A percentile compares a stretch with the other conserved stretches of the same genome.
These are phyloP conservation scores for Luehdorfia chinensis DNA, from an alignment of 1,140 invertebrate species.

Conservation along the genomic window DNA sequence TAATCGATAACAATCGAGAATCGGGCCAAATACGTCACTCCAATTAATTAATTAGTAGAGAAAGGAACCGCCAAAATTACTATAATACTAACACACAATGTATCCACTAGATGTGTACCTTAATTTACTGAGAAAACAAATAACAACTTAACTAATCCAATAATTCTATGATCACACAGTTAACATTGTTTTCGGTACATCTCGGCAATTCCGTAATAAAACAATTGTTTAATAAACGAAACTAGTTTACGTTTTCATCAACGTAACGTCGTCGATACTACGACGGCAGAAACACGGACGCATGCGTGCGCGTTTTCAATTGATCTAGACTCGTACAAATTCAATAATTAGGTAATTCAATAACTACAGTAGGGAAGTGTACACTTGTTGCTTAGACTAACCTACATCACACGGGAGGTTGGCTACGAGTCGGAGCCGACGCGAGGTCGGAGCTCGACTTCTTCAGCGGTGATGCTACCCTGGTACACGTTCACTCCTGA, in stretches of 20 bases:
- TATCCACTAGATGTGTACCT: slow-evolving; percentile 30
- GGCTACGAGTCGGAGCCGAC: background rate
- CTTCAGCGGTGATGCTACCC: slow-evolving; percentile 32
- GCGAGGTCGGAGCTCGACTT: slow-evolving; percentile 3
- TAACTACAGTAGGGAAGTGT: slow-evolving; percentile 7
- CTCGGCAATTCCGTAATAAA: background rate
- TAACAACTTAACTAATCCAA: slow-evolving; percentile 21
- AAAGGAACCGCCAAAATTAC: background rate
- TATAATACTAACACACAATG: slow-evolving; percentile 31
- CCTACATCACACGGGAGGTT: slow-evolving; percentile 28
- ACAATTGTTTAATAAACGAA: background rate
- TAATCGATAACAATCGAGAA: too few species aligned
- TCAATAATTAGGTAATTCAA: slow-evolving; percentile 2
- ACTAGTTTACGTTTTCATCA: slow-evolving; percentile 4
- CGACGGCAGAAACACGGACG: background rate
- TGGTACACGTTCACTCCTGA: slow-evolving; percentile 30
- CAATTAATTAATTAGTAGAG: background rate
- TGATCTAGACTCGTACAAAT: background rate
- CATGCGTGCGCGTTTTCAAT: background rate
- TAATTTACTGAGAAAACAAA: slow-evolving; percentile 35
- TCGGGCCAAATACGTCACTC: too few species aligned
- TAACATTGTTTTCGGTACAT: background rate
- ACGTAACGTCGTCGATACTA: background rate
- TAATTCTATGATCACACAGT: slow-evolving; percentile 6
- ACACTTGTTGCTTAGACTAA: slow-evolving; percentile 24